Percentiles rank a stretch among this genome's conserved stretches.
phyloP scores from a whole-genome alignment of 2,888 invertebrate species.

The Scaptomyza tumidula region DNA sequence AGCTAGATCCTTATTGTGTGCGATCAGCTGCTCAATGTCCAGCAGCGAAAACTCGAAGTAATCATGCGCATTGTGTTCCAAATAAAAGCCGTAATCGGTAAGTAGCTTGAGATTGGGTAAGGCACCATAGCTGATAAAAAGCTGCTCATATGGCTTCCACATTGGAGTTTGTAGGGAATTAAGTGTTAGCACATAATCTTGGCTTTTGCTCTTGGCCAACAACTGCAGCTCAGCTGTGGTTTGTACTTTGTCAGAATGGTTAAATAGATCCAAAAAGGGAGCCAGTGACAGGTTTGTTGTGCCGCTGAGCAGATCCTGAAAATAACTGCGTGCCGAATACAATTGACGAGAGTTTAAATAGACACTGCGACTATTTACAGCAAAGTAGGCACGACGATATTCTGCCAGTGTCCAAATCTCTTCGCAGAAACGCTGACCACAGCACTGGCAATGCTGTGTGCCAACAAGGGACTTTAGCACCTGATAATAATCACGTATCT shows the following conservation, averaged over 20 bases:
- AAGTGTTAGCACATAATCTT: conserved; percentile 70
- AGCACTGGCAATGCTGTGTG: conserved; percentile 74
- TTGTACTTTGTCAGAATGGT: conserved; percentile 89
- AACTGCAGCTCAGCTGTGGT: conserved; percentile 85
- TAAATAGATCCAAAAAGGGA: conserved; percentile 95
- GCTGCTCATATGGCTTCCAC: conserved; percentile 88
- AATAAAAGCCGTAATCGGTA: conserved; percentile 94
- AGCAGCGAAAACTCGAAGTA: conserved; percentile 87
- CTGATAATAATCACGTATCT: conserved; percentile 82
- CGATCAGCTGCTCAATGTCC: conserved; percentile 85
- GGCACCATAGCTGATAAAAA: conserved; percentile 95
- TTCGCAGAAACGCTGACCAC: conserved; percentile 84
- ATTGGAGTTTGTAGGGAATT: conserved; percentile 32
- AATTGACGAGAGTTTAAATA: conserved; percentile 87
- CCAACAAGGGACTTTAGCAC: conserved; percentile 53
- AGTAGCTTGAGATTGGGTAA: conserved; percentile 92
- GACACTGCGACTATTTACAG: conserved; percentile 94
- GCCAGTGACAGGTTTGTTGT: conserved; percentile 90
- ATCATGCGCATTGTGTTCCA: conserved; percentile 89
- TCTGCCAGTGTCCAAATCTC: conserved; percentile 86
- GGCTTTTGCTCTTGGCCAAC: neutral
- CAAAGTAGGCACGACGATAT: conserved; percentile 93
- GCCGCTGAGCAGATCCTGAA: conserved; percentile 85
- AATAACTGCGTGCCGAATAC: conserved; percentile 81
- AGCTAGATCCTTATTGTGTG: conserved; percentile 71